phyloP scores from a whole-genome alignment of 2,797 vertebrate genomes.

The Buphagus erythrorhynchus region DNA sequence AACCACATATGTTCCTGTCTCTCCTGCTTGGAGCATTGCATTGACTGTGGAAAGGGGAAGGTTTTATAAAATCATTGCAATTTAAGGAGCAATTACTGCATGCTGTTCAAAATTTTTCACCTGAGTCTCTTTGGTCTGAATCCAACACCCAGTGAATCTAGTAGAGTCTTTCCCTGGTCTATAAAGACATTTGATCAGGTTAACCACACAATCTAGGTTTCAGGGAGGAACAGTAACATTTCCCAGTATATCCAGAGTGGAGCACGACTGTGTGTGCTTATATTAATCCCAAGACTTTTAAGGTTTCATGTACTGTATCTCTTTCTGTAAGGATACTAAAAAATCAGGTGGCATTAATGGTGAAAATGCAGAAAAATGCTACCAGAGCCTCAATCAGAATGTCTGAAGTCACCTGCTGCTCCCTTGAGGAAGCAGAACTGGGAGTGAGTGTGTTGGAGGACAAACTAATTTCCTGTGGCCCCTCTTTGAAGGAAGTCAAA shows the following conservation, averaged over 20 bases:
- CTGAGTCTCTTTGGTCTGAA: not conserved
- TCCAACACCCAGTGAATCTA: not conserved
- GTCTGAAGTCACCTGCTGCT: not conserved
- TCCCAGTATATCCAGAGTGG: not conserved
- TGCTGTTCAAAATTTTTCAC: not conserved
- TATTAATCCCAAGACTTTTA: not conserved
- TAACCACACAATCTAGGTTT: not conserved
- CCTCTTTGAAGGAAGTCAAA: not conserved
- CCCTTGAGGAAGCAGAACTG: not conserved
- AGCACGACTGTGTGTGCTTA: not conserved
- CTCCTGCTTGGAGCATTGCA: not conserved
- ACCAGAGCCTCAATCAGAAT: not conserved
- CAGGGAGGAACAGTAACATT: not conserved
- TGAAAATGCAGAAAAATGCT: not conserved
- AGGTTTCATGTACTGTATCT: not conserved
- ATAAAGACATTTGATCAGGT: not conserved
- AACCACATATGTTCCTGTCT: not conserved
- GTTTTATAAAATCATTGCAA: not conserved
- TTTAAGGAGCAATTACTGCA: not conserved
- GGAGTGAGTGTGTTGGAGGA: not conserved
- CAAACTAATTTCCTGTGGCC: not conserved
- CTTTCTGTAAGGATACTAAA: not conserved
- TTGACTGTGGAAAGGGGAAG: not conserved
- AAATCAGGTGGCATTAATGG: not conserved
- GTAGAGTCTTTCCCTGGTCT: not conserved